Conservation (phyloP, 2,888 invertebrate species). For the Choristoneura rosaceana region DNA sequence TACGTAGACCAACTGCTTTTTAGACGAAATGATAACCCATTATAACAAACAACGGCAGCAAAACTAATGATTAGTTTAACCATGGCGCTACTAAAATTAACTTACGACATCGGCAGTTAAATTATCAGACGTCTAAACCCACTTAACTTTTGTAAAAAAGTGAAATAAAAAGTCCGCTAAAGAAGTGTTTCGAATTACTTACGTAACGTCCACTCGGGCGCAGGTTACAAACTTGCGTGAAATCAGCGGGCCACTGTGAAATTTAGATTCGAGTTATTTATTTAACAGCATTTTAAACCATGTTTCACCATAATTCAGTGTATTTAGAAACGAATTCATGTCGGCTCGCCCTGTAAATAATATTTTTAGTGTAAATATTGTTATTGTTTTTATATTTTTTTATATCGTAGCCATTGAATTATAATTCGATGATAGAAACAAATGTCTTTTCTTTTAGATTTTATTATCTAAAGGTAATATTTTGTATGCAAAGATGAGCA, state of each 20-base stretch:
- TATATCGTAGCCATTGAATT: not conserved
- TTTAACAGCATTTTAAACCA: slow-evolving; percentile 7
- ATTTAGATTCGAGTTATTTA: slow-evolving; percentile 33
- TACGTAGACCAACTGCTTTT: too few relatives aligned
- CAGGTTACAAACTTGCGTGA: slow-evolving; percentile 29
- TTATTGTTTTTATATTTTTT: slow-evolving; percentile 18
- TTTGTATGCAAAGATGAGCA: not conserved
- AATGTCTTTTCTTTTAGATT: not conserved
- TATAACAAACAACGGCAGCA: too few relatives aligned
- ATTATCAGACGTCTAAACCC: slow-evolving; percentile 30
- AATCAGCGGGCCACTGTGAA: slow-evolving; percentile 29
- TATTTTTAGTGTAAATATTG: slow-evolving; percentile 30
- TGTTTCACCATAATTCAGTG: slow-evolving; percentile 2
- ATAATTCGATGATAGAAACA: not conserved
- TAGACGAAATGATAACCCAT: too few relatives aligned
- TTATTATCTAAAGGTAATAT: not conserved
- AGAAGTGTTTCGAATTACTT: slow-evolving; percentile 27
- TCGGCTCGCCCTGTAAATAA: slow-evolving; percentile 25
- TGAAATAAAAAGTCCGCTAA: slow-evolving; percentile 20
- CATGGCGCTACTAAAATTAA: slow-evolving; percentile 14
- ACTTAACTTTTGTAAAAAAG: slow-evolving; percentile 33
- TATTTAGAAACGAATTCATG: not conserved
- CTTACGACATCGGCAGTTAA: slow-evolving; percentile 8
- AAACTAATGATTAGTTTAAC: not conserved
- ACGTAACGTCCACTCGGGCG: slow-evolving; percentile 22